phyloP scores from a whole-genome alignment of 2,888 invertebrate genomes.

The Lycia hirtaria region DNA sequence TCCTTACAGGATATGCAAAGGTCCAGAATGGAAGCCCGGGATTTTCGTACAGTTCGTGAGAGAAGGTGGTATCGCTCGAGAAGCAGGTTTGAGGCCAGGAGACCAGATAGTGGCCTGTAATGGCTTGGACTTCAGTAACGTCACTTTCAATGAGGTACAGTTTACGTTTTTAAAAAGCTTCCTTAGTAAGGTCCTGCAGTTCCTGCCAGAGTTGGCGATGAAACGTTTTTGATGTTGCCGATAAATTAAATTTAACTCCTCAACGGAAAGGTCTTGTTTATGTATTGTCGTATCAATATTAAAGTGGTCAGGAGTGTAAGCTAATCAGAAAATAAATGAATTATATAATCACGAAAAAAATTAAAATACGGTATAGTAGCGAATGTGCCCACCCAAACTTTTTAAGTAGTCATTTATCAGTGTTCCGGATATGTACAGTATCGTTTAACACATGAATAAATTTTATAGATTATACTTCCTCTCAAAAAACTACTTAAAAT shows the following conservation, averaged over 20 bases:
- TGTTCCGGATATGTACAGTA: background rate
- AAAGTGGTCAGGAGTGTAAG: too few relatives aligned
- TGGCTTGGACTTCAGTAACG: slow-evolving; percentile 90
- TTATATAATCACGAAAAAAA: too few relatives aligned
- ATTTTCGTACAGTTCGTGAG: slow-evolving; percentile 96
- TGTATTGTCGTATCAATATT: too few relatives aligned
- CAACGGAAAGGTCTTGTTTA: too few relatives aligned
- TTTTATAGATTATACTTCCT: slow-evolving; percentile 1
- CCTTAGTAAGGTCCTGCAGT: too few relatives aligned
- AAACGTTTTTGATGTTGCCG: too few relatives aligned
- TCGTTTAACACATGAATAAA: background rate
- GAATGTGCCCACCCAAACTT: too few relatives aligned
- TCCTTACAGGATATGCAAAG: slow-evolving; percentile 89
- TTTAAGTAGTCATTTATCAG: too few relatives aligned
- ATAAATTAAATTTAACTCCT: too few relatives aligned
- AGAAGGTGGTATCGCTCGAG: slow-evolving; percentile 94
- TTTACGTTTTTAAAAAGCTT: slow-evolving; percentile 1
- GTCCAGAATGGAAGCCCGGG: slow-evolving; percentile 94
- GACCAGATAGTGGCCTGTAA: slow-evolving; percentile 97
- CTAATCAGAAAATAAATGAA: too few relatives aligned
- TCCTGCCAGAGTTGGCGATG: too few relatives aligned
- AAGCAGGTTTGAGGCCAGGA: slow-evolving; percentile 94
- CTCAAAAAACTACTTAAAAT: slow-evolving; percentile 1
- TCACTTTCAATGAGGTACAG: slow-evolving; percentile 91
- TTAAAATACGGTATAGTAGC: too few relatives aligned